These are phyloP conservation scores for Clostera curtula DNA, from an alignment of 2,888 invertebrate species.

Conservation along the genomic window DNA sequence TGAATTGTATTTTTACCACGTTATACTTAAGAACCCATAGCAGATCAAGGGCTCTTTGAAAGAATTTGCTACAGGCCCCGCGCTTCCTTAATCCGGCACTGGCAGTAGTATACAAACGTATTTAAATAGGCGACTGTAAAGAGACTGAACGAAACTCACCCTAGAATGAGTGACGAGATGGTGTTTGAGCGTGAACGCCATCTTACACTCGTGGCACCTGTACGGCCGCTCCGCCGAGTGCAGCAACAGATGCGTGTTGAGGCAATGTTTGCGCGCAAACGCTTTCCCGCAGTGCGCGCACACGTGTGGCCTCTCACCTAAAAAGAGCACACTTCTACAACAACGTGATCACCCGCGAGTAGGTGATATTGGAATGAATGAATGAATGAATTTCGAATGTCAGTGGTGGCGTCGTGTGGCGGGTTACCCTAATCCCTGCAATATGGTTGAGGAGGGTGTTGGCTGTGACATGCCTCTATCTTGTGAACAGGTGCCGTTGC, in stretches of 20 bases:
- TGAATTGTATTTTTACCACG: background rate
- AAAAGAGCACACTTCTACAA: constrained; percentile 51
- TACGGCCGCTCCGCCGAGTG: constrained; percentile 89
- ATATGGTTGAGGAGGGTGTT: no score
- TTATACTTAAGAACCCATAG: background rate
- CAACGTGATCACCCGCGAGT: constrained; percentile 77
- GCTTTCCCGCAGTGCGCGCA: constrained; percentile 87
- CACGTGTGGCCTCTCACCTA: constrained; percentile 84
- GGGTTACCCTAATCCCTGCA: no score
- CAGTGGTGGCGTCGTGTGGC: no score
- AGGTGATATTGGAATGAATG: no score
- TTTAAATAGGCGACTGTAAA: no score
- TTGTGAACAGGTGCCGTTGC: no score
- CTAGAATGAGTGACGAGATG: constrained; percentile 87
- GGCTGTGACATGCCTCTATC: no score
- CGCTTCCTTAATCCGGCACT: no score
- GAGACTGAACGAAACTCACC: constrained; percentile 50
- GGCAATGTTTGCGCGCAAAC: constrained; percentile 87
- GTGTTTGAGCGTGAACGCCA: constrained; percentile 89
- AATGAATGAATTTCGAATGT: no score
- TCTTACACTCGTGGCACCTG: constrained; percentile 89
- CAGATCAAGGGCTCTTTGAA: no score
- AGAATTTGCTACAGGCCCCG: no score
- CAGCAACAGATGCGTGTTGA: constrained; percentile 86
- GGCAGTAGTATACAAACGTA: no score